Evolutionary conservation across 2,888 invertebrate species (phyloP).

Genomic region (Isotomurus palustris): DNA sequence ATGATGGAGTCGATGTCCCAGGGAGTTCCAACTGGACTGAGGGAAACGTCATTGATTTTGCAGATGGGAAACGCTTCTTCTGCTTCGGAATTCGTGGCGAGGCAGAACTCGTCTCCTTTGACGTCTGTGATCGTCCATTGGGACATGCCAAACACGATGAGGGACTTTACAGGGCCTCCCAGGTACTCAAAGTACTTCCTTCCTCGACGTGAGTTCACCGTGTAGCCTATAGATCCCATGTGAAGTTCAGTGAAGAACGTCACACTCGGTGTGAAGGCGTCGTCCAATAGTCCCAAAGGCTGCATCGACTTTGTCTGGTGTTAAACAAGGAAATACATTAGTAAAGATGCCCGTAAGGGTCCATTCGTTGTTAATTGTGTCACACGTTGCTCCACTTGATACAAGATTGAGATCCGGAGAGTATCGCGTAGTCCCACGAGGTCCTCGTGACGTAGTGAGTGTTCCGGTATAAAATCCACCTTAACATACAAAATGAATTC

Average conservation of each 20-base stretch:
- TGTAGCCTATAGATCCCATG: background rate
- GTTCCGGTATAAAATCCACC: background rate
- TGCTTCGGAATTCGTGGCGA: constrained; percentile 6
- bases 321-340: no score
- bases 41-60: background rate
- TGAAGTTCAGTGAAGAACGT: background rate
- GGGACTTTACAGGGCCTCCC: background rate
- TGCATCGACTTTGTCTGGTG: constrained; percentile 1
- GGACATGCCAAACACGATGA: background rate
- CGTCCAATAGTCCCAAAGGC: background rate
- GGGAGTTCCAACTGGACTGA: background rate
- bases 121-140: constrained; percentile 7
- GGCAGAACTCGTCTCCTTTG: background rate
- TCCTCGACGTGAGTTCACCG: background rate
- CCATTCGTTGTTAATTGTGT: no score
- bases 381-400: background rate
- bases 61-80: constrained; percentile 2
- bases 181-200: background rate
- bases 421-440: background rate
- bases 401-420: background rate
- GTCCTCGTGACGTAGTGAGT: background rate
- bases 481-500: background rate
- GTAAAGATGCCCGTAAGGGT: no score
- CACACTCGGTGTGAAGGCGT: background rate
- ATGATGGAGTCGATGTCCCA: background rate